Evolutionary conservation across 2,888 invertebrate genomes (phyloP), one percentile per base, ranked within the genome.

Genomic region (Petrolisthes manimaculis): DNA sequence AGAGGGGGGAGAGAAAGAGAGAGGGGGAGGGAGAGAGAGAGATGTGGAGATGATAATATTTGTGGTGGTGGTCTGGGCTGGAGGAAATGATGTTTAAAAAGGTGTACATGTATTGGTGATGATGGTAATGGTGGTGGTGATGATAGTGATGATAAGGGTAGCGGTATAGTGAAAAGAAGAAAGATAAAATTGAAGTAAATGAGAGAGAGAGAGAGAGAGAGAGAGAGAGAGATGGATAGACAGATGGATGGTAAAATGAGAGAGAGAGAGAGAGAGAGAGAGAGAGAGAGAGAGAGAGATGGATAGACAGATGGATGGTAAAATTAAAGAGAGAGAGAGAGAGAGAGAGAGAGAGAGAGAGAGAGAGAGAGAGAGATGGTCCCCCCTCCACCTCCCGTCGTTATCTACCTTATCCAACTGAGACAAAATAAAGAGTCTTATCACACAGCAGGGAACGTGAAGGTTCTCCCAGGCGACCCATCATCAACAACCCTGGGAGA

Each of bases 351-450:
- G 24, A 3, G 12, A 67, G 37, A 24, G 81, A 67, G 24, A 37
- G 51, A 54, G 24, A 83, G 54, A 14, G 9, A 71, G 71, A 24
- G 53, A 54, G 71, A 83, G 71, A 71, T n/a, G 24, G 12, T 21
- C 37, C 61, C 37, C 69, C 61, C 37, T 61, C 56, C 55, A 54
- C 55, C 80, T 80, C 24, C 80, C 54, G 55, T 54, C 81, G 37
- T 37, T 81, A 67, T 67, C 67, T 14, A 12, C 67, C 81, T 53
- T 51, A 67, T 81, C 81, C 24, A 67, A 81, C 81, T 67, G 6
- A 37, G 61, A 81, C 67, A 81, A 67, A 81, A 81, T 81, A 81
- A 81, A 81, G 67, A 54, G 24, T 37, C 81, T 81, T 81, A 81
- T 81, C 67, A 81, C 67, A 37, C 81, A 81, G 81, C 81, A 67